A percentile compares a stretch with the other conserved stretches of the same genome.
phyloP scores from a whole-genome alignment of 2,113 vertebrate species.

The Plotosus lineatus region DNA sequence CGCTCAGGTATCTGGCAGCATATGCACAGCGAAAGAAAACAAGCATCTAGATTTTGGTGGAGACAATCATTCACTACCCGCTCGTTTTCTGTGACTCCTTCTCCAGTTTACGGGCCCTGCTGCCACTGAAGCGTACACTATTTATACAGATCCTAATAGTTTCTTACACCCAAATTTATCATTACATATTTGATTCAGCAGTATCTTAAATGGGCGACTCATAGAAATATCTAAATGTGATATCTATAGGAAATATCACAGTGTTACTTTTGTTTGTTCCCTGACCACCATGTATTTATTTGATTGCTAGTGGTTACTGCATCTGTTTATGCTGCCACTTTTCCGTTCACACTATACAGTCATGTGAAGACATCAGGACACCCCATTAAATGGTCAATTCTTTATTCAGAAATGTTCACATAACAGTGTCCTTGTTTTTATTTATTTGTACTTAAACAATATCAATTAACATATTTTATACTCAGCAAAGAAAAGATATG shows the following conservation, averaged over 20 bases:
- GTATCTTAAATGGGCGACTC: neutral
- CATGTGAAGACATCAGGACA: no score
- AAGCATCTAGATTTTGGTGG: neutral
- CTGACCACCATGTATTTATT: neutral
- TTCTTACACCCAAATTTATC: neutral
- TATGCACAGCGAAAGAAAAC: neutral
- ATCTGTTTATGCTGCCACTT: conserved; percentile 5
- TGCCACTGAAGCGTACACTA: neutral
- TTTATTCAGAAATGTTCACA: no score
- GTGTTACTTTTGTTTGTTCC: neutral
- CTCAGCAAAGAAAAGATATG: no score
- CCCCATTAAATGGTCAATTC: no score
- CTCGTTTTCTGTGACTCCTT: neutral
- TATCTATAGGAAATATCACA: neutral
- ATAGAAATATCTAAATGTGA: neutral
- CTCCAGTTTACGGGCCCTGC: no score
- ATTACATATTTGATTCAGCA: no score
- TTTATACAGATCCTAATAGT: neutral
- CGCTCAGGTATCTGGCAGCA: neutral
- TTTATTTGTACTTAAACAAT: no score
- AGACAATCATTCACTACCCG: neutral
- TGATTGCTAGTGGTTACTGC: neutral
- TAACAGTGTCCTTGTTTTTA: no score
- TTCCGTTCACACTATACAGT: conserved; percentile 29
- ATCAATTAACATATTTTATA: no score